These are phyloP conservation scores for Colistium nudipinnis DNA, from an alignment of 2,113 vertebrate genomes.

Conservation along the genomic window DNA sequence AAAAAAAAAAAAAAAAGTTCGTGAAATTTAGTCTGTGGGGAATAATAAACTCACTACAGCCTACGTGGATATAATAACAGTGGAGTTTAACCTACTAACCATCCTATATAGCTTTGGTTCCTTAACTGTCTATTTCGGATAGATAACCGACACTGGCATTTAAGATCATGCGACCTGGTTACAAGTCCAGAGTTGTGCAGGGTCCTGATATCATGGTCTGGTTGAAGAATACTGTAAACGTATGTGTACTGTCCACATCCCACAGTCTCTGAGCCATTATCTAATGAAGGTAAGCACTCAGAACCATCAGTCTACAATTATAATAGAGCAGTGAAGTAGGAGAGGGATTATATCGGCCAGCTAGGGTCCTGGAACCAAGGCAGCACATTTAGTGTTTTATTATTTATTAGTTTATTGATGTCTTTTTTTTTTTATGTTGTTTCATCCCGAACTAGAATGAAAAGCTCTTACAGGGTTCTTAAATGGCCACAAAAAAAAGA, in stretches of 20 bases:
- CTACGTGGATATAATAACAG: neutral
- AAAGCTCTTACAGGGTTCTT: no score
- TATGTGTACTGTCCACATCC: conserved; percentile 43
- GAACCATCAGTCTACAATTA: conserved; percentile 30
- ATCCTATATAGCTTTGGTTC: neutral
- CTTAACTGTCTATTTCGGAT: neutral
- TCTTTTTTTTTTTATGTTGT: no score
- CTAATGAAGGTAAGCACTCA: conserved; percentile 62
- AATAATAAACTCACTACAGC: neutral
- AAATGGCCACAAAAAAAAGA: no score
- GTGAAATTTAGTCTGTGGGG: neutral
- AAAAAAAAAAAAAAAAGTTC: neutral
- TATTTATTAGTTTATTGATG: no score
- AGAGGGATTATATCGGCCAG: conserved; percentile 45
- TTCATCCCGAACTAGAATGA: no score
- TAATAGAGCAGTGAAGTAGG: conserved; percentile 25
- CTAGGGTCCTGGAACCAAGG: conserved; percentile 2
- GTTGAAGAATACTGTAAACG: conserved; percentile 9
- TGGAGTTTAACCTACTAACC: neutral
- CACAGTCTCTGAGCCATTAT: conserved; percentile 55
- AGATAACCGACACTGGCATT: neutral
- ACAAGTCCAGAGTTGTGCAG: neutral
- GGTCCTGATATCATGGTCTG: conserved; percentile 23
- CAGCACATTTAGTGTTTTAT: no score
- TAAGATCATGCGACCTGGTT: conserved; percentile 3